These are phyloP conservation scores for Hyles vespertilio DNA, from an alignment of 1,140 invertebrate genomes.

Conservation along the genomic window DNA sequence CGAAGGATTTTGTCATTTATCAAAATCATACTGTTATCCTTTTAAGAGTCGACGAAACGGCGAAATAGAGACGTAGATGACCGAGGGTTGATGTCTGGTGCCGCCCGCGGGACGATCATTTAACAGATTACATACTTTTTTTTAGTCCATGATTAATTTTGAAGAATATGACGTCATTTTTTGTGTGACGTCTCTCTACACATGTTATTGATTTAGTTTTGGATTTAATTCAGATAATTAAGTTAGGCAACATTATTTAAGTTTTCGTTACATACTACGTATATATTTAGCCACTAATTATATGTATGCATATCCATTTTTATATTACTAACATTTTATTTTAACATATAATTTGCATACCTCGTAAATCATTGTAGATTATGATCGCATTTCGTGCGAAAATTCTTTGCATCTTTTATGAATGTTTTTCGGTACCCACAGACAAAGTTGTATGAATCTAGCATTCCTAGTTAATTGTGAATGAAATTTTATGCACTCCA, in stretches of 20 bases:
- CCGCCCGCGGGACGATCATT: slow-evolving; percentile 47
- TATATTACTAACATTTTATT: slow-evolving; percentile 4
- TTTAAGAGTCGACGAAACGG: slow-evolving; percentile 44
- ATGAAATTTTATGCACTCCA: too few relatives aligned
- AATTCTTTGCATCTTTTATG: too few relatives aligned
- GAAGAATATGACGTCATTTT: not conserved
- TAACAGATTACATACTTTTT: slow-evolving; percentile 15
- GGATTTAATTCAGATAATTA: too few relatives aligned
- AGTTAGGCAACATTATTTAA: too few relatives aligned
- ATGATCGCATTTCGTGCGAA: too few relatives aligned
- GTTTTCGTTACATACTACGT: too few relatives aligned
- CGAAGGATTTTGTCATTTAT: slow-evolving; percentile 52
- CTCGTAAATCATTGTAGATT: not conserved
- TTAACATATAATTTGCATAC: slow-evolving; percentile 1
- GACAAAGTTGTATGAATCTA: too few relatives aligned
- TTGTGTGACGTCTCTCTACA: not conserved
- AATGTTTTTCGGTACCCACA: too few relatives aligned
- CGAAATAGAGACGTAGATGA: slow-evolving; percentile 62
- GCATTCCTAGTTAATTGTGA: too few relatives aligned
- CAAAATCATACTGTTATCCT: slow-evolving; percentile 48
- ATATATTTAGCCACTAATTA: too few relatives aligned
- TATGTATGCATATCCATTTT: slow-evolving; percentile 7
- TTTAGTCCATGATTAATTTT: not conserved
- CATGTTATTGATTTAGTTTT: too few relatives aligned
- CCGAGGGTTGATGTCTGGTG: slow-evolving; percentile 32